phyloP scores from a whole-genome alignment of 2,888 invertebrate species.

The Drosophila mimetica region DNA sequence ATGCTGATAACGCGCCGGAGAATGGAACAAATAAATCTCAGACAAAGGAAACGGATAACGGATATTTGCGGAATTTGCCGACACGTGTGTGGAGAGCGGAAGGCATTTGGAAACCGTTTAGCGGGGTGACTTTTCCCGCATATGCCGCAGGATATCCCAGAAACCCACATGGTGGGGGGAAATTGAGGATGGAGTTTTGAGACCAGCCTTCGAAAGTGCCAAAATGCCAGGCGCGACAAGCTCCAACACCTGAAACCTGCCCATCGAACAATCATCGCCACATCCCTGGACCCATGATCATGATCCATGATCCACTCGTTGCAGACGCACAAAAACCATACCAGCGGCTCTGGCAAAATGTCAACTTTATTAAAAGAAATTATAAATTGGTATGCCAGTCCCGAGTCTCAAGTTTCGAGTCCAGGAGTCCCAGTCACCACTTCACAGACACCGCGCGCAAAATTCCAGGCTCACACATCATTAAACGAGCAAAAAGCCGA shows the following conservation, averaged over 20 bases:
- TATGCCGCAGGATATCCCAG: conserved; percentile 30
- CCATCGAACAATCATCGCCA: conserved; percentile 20
- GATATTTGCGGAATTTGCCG: conserved; percentile 75
- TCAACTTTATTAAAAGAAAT: conserved; percentile 80
- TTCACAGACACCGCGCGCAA: conserved; percentile 76
- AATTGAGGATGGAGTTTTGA: not conserved
- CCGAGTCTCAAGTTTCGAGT: conserved; percentile 26
- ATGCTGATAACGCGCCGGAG: conserved; percentile 56
- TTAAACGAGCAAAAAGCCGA: conserved; percentile 71
- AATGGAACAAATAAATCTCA: conserved; percentile 67
- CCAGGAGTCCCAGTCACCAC: conserved; percentile 47
- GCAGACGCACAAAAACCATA: conserved; percentile 55
- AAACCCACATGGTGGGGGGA: not conserved
- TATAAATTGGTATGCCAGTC: conserved; percentile 80
- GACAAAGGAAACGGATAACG: conserved; percentile 75
- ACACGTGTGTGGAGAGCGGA: conserved; percentile 73
- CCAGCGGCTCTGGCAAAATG: conserved; percentile 57
- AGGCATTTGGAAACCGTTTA: conserved; percentile 56
- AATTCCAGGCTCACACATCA: conserved; percentile 80
- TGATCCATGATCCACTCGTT: conserved; percentile 72
- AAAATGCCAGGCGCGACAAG: conserved; percentile 76
- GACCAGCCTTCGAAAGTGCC: conserved; percentile 54
- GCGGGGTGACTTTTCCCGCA: conserved; percentile 56
- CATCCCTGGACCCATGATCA: conserved; percentile 27
- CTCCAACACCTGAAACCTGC: conserved; percentile 62